Percentiles rank a stretch among this genome's conserved stretches.
These are phyloP conservation scores for Fistularia commersonii DNA, from an alignment of 2,797 vertebrate species.

Conservation along the genomic window DNA sequence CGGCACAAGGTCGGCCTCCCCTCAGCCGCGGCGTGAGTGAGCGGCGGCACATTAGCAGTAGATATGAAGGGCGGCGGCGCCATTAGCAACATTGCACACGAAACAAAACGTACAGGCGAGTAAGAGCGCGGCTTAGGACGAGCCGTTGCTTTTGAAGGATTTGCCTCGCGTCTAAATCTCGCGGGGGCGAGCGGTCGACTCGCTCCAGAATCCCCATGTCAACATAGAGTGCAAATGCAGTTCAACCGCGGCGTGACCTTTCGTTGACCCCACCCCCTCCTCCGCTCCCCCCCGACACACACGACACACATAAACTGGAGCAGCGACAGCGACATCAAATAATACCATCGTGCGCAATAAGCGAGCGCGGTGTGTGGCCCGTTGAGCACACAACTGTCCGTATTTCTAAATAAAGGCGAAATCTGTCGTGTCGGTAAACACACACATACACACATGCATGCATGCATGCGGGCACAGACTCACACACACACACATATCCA, in stretches of 20 bases:
- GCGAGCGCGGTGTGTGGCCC: no score
- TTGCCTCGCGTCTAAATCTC: neutral
- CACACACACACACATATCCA: neutral
- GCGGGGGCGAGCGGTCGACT: constrained; percentile 3
- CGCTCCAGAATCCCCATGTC: constrained; percentile 16
- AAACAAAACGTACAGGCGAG: no score
- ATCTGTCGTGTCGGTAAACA: neutral
- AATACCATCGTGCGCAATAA: no score
- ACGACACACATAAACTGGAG: neutral
- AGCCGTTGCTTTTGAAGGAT: no score
- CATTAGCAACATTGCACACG: constrained; percentile 8
- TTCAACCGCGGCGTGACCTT: constrained; percentile 30
- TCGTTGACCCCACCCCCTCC: constrained; percentile 20
- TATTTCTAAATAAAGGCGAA: no score
- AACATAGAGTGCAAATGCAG: constrained; percentile 33
- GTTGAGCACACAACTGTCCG: no score
- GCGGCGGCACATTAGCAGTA: constrained; percentile 23
- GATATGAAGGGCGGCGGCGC: constrained; percentile 4
- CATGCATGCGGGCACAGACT: neutral
- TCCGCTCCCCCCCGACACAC: no score
- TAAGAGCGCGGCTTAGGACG: no score
- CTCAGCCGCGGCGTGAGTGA: constrained; percentile 18
- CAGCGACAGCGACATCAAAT: neutral
- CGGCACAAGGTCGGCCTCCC: constrained; percentile 24
- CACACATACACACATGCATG: neutral